These are phyloP conservation scores for Bothrops alternatus DNA, from an alignment of 2,797 vertebrate species.

Conservation along the genomic window DNA sequence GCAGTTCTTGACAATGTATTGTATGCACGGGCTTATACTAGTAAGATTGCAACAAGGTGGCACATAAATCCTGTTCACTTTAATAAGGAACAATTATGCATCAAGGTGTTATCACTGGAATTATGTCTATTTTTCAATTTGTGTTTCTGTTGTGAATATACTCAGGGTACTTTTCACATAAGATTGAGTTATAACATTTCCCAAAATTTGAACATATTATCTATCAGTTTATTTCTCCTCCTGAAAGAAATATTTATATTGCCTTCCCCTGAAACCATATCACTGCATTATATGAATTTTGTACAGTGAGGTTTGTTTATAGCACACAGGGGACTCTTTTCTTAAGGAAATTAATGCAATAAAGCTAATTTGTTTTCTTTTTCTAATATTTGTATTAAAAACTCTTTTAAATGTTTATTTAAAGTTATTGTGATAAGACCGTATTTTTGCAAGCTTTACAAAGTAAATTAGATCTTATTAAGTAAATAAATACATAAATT, in stretches of 20 bases:
- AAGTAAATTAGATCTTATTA: background rate
- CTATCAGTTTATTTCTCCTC: background rate
- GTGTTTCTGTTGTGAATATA: background rate
- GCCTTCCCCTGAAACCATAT: background rate
- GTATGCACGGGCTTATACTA: constrained; percentile 95
- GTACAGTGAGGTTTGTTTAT: background rate
- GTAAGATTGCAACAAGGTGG: constrained; percentile 69
- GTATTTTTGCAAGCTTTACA: background rate
- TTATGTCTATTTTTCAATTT: background rate
- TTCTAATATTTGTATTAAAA: background rate
- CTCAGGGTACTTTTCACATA: background rate
- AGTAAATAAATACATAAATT: background rate
- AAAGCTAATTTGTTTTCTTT: background rate
- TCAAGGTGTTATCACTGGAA: background rate
- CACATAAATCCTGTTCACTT: fast-evolving
- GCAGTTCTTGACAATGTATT: constrained; percentile 96
- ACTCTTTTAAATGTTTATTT: background rate
- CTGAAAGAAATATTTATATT: background rate
- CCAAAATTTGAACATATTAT: background rate
- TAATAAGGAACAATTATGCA: constrained; percentile 8
- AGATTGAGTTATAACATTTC: background rate
- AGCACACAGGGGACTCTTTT: background rate
- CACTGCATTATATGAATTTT: background rate
- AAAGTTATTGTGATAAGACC: background rate
- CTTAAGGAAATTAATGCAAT: background rate